These are phyloP conservation scores for Sebastolobus altivelis DNA, from an alignment of 2,797 vertebrate species.

Conservation along the genomic window DNA sequence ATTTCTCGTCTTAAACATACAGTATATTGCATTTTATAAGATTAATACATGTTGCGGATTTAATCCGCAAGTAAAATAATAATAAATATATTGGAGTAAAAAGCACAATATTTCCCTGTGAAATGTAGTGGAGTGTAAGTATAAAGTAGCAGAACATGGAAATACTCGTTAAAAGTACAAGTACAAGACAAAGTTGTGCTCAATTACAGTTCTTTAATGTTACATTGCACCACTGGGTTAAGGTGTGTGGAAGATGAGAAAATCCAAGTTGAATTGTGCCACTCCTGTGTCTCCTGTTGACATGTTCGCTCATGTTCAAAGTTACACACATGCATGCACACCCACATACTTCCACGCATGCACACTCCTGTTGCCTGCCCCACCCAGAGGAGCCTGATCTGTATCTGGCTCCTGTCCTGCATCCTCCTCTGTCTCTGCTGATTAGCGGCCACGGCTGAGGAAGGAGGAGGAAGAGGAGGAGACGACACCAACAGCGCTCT, in stretches of 20 bases:
- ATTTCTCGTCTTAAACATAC: too few relatives aligned
- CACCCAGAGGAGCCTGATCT: constrained; percentile 56
- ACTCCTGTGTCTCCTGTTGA: not conserved
- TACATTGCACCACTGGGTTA: not conserved
- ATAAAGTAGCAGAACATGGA: not conserved
- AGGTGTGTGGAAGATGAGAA: not conserved
- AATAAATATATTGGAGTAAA: not conserved
- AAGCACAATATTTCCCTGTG: not conserved
- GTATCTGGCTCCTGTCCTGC: constrained; percentile 62
- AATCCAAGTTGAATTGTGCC: not conserved
- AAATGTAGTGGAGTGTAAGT: not conserved
- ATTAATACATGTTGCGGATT: not conserved
- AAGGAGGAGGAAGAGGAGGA: constrained; percentile 48
- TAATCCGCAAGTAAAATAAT: not conserved
- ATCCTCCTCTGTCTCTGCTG: constrained; percentile 67
- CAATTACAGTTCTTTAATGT: not conserved
- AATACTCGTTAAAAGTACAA: not conserved
- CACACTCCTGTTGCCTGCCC: constrained; percentile 24
- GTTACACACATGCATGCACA: not conserved
- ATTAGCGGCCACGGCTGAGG: constrained; percentile 63
- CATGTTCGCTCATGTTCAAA: not conserved
- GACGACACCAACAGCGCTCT: constrained; percentile 41
- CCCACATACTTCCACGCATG: constrained; percentile 25
- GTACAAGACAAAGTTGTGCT: not conserved
- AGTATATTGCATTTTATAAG: not conserved